Evolutionary conservation across 2,888 invertebrate genomes (phyloP).

Genomic region (Lycophotia porphyrea): DNA sequence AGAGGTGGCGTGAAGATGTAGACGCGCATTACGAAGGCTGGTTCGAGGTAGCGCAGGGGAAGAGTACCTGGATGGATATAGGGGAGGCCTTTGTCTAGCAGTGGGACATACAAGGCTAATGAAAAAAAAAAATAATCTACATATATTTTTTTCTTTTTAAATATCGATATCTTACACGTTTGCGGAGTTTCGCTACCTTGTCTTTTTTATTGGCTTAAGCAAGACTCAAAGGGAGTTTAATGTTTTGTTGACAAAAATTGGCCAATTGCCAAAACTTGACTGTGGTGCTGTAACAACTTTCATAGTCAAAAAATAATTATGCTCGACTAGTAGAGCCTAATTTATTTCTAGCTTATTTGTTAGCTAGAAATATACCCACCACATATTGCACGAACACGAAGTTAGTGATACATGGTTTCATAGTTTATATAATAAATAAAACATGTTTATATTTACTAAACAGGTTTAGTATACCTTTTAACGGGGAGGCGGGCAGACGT

Average conservation of each 20-base stretch:
- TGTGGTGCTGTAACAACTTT: slow-evolving; percentile 9
- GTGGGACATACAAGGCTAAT: no score
- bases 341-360: neutral
- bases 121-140: neutral
- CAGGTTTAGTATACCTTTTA: slow-evolving; percentile 59
- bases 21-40: no score
- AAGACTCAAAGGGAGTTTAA: neutral
- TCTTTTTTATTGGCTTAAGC: neutral
- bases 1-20: no score
- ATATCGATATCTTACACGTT: neutral
- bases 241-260: neutral
- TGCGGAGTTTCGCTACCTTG: neutral
- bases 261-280: neutral
- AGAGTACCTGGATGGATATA: no score
- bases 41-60: no score
- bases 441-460: slow-evolving; percentile 57
- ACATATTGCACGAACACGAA: slow-evolving; percentile 36
- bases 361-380: neutral
- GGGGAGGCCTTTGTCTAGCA: no score
- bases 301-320: neutral
- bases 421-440: slow-evolving; percentile 60
- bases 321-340: no score
- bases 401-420: slow-evolving; percentile 61
- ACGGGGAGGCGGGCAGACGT: slow-evolving; percentile 67
- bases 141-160: neutral